Evolutionary conservation across 1,140 invertebrate species (phyloP), one percentile per base, ranked within the genome.

Genomic region (Dreissena rostriformis): DNA sequence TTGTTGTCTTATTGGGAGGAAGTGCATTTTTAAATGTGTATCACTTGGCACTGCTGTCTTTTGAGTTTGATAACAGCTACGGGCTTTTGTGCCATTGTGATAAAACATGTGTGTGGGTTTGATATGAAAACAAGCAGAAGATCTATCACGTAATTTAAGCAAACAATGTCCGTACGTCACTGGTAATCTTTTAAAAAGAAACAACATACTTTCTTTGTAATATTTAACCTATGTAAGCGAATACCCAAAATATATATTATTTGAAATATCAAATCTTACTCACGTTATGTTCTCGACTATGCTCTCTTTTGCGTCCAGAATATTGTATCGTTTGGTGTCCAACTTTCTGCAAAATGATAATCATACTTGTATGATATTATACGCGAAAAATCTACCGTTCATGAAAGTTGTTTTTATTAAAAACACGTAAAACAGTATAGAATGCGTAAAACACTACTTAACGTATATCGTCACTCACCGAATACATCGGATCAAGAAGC

Each of bases 401-500:
- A 39, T 39, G 8, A 5, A 39, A 2, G 39, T 39, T 39, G n/a
- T n/a, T 39, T 39, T 39, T 39, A 8, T 39, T 39, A 39, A 2
- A 39, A 5, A 2, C 39, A 39, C 39, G 39, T 39, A 39, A 39
- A 39, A 39, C 39, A n/a, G n/a, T n/a, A n/a, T n/a, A n/a, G n/a
- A n/a, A n/a, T n/a, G 2, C 39, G 39, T 39, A 39, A 39, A 39
- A 39, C 8, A 5, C 39, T 39, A 5, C 39, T 5, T 2, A 39
- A 39, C 39, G 39, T 5, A 8, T 8, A 39, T 39, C 8, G 2
- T 6, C 28, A 55, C 53, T 15, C 65, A 77, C 55, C 79, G 70
- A 14, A 81, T 73, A 28, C 79, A 81, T n/a, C 71, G 70, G 0
- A 57, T 1, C 19, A 81, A 72, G 29, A 81, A 81, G 19, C 29